Base-by-base conservation (phyloP, 1,140 invertebrate genomes). In the Fopius arisanus region DNA sequence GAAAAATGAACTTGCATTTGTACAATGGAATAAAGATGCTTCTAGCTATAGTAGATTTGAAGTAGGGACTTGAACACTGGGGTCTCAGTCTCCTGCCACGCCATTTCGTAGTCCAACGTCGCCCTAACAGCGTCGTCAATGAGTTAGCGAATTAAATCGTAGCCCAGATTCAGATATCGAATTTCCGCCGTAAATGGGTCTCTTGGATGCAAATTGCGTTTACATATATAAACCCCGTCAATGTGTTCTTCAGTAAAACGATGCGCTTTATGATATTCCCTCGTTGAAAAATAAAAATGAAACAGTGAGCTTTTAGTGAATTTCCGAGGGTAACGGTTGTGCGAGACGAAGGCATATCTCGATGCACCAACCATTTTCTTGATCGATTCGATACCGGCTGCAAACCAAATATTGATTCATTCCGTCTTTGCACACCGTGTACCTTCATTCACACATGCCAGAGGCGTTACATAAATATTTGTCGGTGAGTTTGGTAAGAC, bases 91-190 rank as follows among this genome's bases (percentile, higher is more conserved):
- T 65, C 67, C 48, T 43, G 71, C 75, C 75, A 76, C 75, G 75
- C 75, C 75, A 76, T 76, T 76, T 76, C 75, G 70, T 76, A 76
- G 75, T 76, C 75, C 31, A 68, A 73, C 48, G 48, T 76, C 70
- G 63, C 59, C 54, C 33, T 19, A 41, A 12, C 21, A 63, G 62
- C 21, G 70, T 65, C 48, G 73, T 67, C 73, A 75, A 70, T 70
- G 74, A 75, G 66, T 72, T 62, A 51, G 41, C 67, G 65, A 65
- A 71, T 75, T 75, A 67, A 71, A 75, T 75, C 69, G 69, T 75
- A 54, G 16, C 59, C 33, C 69, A 63, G 41, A 70, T 43, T 70
- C 59, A 59, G 67, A 66, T 63, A 40, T 62, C 31, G 70, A 65
- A 72, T 67, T 70, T 69, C 67, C 23, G 26, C 29, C 19, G 51